Base-by-base conservation (phyloP, 2,113 vertebrate species). In the Triplophysa dalaica region DNA sequence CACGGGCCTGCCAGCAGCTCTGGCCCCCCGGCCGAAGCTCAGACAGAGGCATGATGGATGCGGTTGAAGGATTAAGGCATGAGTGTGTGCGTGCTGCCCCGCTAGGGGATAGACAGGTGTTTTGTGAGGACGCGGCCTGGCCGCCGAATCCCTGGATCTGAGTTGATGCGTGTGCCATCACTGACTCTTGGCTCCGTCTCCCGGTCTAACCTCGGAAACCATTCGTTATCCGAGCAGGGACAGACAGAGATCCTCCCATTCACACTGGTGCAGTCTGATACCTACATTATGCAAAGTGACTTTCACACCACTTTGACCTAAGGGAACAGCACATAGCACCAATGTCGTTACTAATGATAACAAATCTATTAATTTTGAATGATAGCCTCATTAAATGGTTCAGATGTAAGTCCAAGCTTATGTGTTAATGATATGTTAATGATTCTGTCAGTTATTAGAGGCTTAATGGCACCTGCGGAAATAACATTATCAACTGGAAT, bases 391-490 rank as follows among this genome's bases (percentile, higher is more conserved):
- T 93, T 93, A 93, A 91, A 92, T 90, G 90, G 89, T 89, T 92
- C 90, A 91, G 85, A 87, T 90, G 84, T 87, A 92, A 92, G 91
- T 89, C 90, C 89, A 81, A 90, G 89, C 91, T 89, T 90, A 89
- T 86, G 90, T 90, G 91, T 91, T 93, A 92, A 93, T 93, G 91
- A 92, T 91, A 90, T 89, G 90, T 92, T 92, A 92, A 91, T 92
- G 91, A 79, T 82, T 92, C 90, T 89, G 90, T 89, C 90, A 91
- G 89, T 92, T 92, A 92, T 89, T 87, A 87, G 84, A 74, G 78
- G 85, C 86, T 85, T 91, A 92, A 92, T 90, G 89, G 90, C 90
- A 91, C 89, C 89, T 91, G 86, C 85, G 73, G 86, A 88, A 87
- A 87, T 66, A 79, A 88, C 87, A 84, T 87, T 80, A 81, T 84